phyloP scores from a whole-genome alignment of 2,113 vertebrate species.

The Chauna torquata region DNA sequence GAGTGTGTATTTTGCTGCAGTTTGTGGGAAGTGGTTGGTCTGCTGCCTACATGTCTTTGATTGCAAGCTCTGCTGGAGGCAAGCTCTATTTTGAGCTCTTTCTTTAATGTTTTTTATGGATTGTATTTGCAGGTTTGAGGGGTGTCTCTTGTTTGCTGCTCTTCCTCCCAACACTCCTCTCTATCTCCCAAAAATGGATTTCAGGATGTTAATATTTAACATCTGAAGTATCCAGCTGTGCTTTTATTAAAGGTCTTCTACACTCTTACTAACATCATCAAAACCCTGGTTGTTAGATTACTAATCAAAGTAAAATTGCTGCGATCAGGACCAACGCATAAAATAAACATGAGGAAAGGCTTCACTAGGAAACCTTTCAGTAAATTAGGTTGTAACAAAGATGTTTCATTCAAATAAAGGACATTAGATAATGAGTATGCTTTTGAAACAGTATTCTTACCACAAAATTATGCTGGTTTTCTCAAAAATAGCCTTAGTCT shows the following conservation, averaged over 20 bases:
- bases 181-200: neutral
- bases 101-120: constrained; percentile 64
- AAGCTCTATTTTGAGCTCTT: constrained; percentile 59
- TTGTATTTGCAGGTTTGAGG: constrained; percentile 65
- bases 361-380: constrained; percentile 54
- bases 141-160: constrained; percentile 39
- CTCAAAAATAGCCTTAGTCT: neutral
- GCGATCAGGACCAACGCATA: constrained; percentile 18
- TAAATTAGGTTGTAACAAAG: constrained; percentile 28
- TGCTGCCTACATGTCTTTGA: constrained; percentile 66
- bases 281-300: constrained; percentile 54
- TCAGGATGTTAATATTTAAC: constrained; percentile 58
- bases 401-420: neutral
- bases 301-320: constrained; percentile 59
- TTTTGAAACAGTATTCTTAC: neutral
- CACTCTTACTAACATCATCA: constrained; percentile 54
- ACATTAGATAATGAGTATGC: neutral
- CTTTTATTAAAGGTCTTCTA: constrained; percentile 56
- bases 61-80: constrained; percentile 65
- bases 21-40: constrained; percentile 65
- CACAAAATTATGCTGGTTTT: neutral
- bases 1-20: constrained; percentile 64
- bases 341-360: constrained; percentile 51
- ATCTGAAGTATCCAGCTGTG: constrained; percentile 63
- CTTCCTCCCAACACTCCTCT: neutral